These are phyloP conservation scores for Byasa hedistus DNA, from an alignment of 2,888 invertebrate genomes.

Conservation along the genomic window DNA sequence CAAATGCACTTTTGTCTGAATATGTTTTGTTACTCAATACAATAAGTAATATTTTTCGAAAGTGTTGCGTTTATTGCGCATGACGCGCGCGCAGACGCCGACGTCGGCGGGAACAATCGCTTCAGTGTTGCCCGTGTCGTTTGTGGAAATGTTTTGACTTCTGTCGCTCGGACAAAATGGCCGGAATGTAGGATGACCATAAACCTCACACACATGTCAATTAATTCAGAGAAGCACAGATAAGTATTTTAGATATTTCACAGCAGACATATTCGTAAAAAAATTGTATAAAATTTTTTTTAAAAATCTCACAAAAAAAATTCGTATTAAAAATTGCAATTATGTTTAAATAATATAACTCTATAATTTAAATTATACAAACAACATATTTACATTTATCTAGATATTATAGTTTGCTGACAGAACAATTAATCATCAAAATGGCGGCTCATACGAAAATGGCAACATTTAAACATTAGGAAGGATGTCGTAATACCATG, in stretches of 20 bases:
- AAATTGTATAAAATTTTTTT: no score
- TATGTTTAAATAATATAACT: not conserved
- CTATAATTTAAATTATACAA: not conserved
- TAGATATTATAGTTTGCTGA: slow-evolving; percentile 1
- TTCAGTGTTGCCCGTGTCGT: slow-evolving; percentile 40
- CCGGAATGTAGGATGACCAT: slow-evolving; percentile 36
- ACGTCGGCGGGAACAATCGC: slow-evolving; percentile 47
- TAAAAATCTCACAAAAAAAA: no score
- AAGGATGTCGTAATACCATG: slow-evolving; percentile 12
- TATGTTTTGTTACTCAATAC: slow-evolving; percentile 26
- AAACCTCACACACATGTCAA: not conserved
- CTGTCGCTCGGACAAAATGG: slow-evolving; percentile 41
- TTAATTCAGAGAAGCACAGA: no score
- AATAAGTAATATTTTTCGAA: slow-evolving; percentile 29
- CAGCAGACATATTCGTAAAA: no score
- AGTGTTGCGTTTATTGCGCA: slow-evolving; percentile 28
- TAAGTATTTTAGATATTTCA: no score
- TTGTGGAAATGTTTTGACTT: slow-evolving; percentile 40
- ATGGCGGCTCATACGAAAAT: slow-evolving; percentile 11
- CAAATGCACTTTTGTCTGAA: slow-evolving; percentile 26
- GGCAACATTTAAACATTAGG: slow-evolving; percentile 6
- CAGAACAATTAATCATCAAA: slow-evolving; percentile 19
- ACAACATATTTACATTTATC: slow-evolving; percentile 2
- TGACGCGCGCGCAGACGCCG: slow-evolving; percentile 40
- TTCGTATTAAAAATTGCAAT: no score